Conservation (phyloP, 2,113 vertebrate species). For the Esox niger region DNA sequence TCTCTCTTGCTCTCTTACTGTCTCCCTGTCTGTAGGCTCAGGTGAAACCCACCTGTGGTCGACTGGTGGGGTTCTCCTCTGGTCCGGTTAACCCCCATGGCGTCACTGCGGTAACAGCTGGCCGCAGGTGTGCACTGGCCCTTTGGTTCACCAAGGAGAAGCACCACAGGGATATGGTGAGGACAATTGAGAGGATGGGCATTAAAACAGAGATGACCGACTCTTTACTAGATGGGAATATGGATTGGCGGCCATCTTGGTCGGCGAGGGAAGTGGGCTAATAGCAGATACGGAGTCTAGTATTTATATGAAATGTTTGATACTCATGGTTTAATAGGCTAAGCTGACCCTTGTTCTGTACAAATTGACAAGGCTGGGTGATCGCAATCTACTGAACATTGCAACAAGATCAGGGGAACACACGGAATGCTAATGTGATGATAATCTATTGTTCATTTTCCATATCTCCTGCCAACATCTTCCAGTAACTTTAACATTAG, state of each 20-base stretch:
- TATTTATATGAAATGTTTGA: no score
- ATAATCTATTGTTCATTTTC: constrained; percentile 30
- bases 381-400: constrained; percentile 23
- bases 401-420: constrained; percentile 32
- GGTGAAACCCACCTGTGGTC: constrained; percentile 87
- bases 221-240: no score
- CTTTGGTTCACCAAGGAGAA: constrained; percentile 92
- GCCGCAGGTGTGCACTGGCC: constrained; percentile 84
- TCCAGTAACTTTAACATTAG: no score
- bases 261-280: no score
- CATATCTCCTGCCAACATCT: neutral
- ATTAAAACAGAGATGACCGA: no score
- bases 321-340: neutral
- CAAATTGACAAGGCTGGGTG: neutral
- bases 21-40: constrained; percentile 71
- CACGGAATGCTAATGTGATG: constrained; percentile 48
- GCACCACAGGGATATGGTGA: constrained; percentile 89
- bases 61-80: constrained; percentile 89
- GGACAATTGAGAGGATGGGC: constrained; percentile 22
- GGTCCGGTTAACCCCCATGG: constrained; percentile 92
- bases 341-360: neutral
- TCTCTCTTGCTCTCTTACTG: neutral
- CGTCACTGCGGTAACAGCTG: constrained; percentile 83
- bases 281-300: no score
- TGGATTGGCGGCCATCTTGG: no score